Evolutionary conservation across 2,113 vertebrate genomes (phyloP), one percentile per base, ranked within the genome.

Genomic region (Cyprinus carpio): DNA sequence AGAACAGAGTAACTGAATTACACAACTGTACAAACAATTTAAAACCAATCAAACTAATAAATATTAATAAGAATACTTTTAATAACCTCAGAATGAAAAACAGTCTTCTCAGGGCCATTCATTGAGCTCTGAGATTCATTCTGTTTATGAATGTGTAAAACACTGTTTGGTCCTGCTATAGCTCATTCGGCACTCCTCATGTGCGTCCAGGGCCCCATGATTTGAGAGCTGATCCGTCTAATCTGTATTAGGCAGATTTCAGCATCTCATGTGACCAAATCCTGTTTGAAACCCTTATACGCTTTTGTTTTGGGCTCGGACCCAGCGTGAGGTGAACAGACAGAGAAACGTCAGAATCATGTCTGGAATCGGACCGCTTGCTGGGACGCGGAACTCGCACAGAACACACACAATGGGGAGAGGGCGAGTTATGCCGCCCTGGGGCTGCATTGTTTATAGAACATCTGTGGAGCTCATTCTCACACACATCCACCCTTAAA

Each of bases 391-490:
- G 75, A 78, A 37, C 29, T 31, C 0, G 2, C 0, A 11, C 75
- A 37, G 9, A 56, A 56, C 27, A 79, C 76, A 49, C 72, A 75
- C 72, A 75, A 75, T 34, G 15, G n/a, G 31, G 25, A 67, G 62
- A 46, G 31, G 51, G 11, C 40, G 40, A 40, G 40, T 40, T 40
- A 7, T 40, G 40, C 40, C 40, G 40, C 40, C 8, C 40, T 1
- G 60, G 80, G 64, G 80, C 18, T 27, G 34, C 60, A 69, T 82
- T 71, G 80, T 82, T 71, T 6, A 40, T 40, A 40, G 5, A 67
- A 49, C 81, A 82, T 82, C 81, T 82, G 81, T 27, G 40, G 29
- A 81, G 31, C 43, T 58, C 58, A 83, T 72, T 40, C 37, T 6
- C 37, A 40, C 37, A 40, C 37, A 40, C 37, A n/a, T 43, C 46